Evolutionary conservation across 2,113 vertebrate species (phyloP), one percentile per base, ranked within the genome.

Genomic region (Marcusenius ussheri): DNA sequence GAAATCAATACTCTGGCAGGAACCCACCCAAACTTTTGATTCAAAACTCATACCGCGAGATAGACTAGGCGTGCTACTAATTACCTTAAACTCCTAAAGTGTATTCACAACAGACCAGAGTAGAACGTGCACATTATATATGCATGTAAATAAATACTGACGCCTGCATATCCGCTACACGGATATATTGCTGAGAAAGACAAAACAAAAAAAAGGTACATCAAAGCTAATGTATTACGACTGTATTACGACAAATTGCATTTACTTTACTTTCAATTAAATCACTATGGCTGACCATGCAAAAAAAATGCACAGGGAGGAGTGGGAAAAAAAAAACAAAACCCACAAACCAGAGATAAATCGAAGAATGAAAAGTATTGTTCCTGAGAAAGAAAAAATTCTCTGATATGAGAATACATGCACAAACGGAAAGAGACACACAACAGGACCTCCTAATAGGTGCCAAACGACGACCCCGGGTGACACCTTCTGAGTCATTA

Each of bases 1-100:
- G 58, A 88, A 90, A 90, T 95, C 94, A 94, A 1, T 95, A 96
- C 92, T 87, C 92, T 94, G 93, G 85, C 91, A 95, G 94, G 95
- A 94, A 88, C 87, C 93, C 93, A 92, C 15, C 47, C 62, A 90
- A 27, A 91, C 2, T 88, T 90, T 91, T 24, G 13, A 62, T 46
- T 83, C 88, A 85, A 24, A 58, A 24, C 89, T 10, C 47, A 50
- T 3, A 13, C 70, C 3, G n/a, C 3, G 5, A 42, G 17, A 80
- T n/a, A 5, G 39, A 39, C 87, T 31, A 45, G 13, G 21, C 9
- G 2, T 19, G 88, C n/a, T 8, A 47, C n/a, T 49, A 74, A 88
- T 35, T n/a, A 56, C 62, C 62, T 27, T 70, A 70, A 70, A 31
- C n/a, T 70, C 10, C 62, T 70, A 10, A 31, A 70, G n/a, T 10